Percentiles rank a stretch among this genome's conserved stretches.
These are phyloP conservation scores for Chironomus tepperi DNA, from an alignment of 1,140 invertebrate genomes.

Conservation along the genomic window DNA sequence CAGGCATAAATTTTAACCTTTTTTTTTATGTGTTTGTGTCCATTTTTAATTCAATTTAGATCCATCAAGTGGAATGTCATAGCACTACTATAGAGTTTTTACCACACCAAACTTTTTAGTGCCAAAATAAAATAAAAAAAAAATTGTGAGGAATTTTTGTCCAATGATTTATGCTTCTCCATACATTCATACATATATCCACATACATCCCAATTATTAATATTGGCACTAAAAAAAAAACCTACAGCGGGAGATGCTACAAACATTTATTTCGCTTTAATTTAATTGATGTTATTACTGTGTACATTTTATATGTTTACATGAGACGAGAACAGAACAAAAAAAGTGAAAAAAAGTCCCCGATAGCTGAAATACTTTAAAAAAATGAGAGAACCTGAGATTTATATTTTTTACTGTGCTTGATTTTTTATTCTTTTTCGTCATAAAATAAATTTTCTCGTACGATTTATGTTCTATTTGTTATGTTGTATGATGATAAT, in stretches of 20 bases:
- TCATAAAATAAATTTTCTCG: too few species aligned
- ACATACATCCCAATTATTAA: not conserved
- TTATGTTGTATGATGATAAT: too few species aligned
- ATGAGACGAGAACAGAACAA: not conserved
- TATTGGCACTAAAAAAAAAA: conserved; percentile 11
- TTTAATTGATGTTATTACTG: conserved; percentile 6
- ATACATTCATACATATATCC: not conserved
- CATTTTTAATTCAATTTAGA: not conserved
- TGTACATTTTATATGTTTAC: not conserved
- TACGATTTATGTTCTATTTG: not conserved
- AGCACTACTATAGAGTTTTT: conserved; percentile 21
- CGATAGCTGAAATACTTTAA: not conserved
- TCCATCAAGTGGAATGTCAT: not conserved
- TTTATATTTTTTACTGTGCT: too few species aligned
- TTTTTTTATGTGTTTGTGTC: not conserved
- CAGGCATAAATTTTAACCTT: not conserved
- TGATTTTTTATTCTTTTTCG: too few species aligned
- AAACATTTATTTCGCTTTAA: conserved; percentile 8
- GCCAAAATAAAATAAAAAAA: conserved; percentile 16
- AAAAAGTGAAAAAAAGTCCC: not conserved
- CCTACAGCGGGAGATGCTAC: not conserved
- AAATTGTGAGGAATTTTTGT: not conserved
- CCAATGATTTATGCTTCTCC: not conserved
- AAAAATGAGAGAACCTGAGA: too few species aligned
- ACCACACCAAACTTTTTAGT: conserved; percentile 16